Evolutionary conservation across 2,113 vertebrate species (phyloP).

Genomic region (Lates calcarifer): DNA sequence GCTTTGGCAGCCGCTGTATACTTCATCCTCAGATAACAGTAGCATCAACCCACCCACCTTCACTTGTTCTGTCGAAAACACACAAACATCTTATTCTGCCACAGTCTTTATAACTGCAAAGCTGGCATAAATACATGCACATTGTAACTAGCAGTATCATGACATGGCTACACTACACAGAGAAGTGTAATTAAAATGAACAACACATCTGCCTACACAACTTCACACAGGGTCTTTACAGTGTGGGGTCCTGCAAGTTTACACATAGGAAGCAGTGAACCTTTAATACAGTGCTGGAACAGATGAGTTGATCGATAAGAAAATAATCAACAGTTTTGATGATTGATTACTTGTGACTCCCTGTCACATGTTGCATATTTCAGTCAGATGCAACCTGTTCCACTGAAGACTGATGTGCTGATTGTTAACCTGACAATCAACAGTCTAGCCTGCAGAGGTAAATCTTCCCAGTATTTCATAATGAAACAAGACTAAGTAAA

Average conservation of each 20-base stretch:
- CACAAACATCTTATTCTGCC: conserved; percentile 51
- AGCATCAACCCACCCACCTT: conserved; percentile 73
- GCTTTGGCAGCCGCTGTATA: conserved; percentile 62
- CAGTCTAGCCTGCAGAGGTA: no score
- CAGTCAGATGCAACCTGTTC: no score
- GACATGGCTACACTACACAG: not conserved
- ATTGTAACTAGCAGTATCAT: not conserved
- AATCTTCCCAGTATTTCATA: no score
- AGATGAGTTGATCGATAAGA: not conserved
- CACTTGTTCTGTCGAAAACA: conserved; percentile 62
- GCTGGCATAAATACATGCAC: conserved; percentile 14
- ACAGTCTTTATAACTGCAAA: conserved; percentile 32
- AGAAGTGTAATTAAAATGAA: conserved; percentile 37
- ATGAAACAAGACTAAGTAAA: no score
- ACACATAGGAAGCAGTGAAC: not conserved
- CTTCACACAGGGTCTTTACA: not conserved
- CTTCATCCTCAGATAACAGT: conserved; percentile 68
- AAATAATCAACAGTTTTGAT: not conserved
- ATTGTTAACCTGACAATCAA: no score
- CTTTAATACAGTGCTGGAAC: not conserved
- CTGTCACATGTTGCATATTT: no score
- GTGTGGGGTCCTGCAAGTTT: not conserved
- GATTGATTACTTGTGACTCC: no score
- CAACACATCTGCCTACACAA: conserved; percentile 16
- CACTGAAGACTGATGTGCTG: no score